Evolutionary conservation across 2,888 invertebrate species (phyloP).

Genomic region (Actias luna): DNA sequence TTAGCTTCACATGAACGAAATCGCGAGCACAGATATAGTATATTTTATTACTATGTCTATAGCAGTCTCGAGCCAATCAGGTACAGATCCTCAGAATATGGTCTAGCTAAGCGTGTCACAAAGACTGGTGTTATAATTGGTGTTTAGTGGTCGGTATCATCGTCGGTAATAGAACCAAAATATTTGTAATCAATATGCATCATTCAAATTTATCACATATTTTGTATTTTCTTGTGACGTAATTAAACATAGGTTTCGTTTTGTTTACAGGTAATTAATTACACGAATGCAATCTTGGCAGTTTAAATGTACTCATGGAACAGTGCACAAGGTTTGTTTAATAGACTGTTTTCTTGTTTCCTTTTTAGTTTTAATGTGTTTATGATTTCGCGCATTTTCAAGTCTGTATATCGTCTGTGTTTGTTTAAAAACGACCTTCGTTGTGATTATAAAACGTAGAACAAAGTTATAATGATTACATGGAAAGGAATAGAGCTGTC

Average conservation of each 20-base stretch:
- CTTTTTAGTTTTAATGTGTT: neutral
- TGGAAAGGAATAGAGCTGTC: neutral
- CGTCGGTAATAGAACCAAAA: no score
- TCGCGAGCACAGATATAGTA: no score
- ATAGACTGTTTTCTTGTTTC: neutral
- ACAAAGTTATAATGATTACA: neutral
- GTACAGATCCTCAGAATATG: no score
- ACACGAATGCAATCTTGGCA: neutral
- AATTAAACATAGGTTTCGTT: neutral
- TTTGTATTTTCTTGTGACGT: neutral
- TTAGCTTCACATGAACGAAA: no score
- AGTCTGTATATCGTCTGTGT: neutral
- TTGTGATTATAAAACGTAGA: neutral
- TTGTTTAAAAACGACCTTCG: neutral
- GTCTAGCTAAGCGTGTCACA: no score
- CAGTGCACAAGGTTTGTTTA: neutral
- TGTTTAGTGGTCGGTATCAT: no score
- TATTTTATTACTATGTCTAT: no score
- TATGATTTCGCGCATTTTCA: neutral
- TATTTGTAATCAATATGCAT: no score
- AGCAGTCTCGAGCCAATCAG: no score
- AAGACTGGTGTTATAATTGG: no score
- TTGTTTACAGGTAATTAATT: constrained; percentile 3
- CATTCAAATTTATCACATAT: no score
- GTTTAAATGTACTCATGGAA: neutral